Conservation (phyloP, 1,140 invertebrate genomes). For the Lordiphosa collinella region DNA sequence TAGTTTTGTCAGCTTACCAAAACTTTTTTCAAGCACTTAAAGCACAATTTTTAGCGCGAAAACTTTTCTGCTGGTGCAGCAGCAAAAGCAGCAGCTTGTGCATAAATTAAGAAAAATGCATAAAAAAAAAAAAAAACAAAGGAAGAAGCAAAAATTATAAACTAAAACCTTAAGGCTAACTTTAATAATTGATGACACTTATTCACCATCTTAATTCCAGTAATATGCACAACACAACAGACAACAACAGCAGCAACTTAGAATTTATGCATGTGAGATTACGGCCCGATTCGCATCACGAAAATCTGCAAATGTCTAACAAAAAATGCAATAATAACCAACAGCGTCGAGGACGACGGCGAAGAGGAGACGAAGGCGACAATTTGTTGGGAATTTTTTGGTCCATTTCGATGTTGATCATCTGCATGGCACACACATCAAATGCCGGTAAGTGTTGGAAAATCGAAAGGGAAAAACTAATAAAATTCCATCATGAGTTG, state of each 20-base stretch:
- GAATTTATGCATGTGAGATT: slow-evolving; percentile 28
- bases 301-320: slow-evolving; percentile 51
- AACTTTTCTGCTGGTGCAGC: slow-evolving; percentile 36
- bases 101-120: slow-evolving; percentile 63
- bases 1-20: slow-evolving; percentile 15
- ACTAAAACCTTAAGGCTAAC: neutral
- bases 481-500: slow-evolving; percentile 66
- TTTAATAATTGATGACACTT: neutral
- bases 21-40: slow-evolving; percentile 21
- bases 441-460: slow-evolving; percentile 64
- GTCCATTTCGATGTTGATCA: slow-evolving; percentile 47
- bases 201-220: slow-evolving; percentile 27
- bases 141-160: slow-evolving; percentile 5
- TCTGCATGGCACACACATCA: slow-evolving; percentile 65
- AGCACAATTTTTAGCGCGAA: slow-evolving; percentile 26
- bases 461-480: slow-evolving; percentile 33
- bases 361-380: slow-evolving; percentile 7
- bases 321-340: slow-evolving; percentile 64
- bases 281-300: slow-evolving; percentile 23
- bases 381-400: slow-evolving; percentile 28
- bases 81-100: slow-evolving; percentile 27
- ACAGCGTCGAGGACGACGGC: slow-evolving; percentile 49
- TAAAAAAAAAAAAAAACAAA: slow-evolving; percentile 8
- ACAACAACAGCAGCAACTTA: slow-evolving; percentile 18
- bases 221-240: slow-evolving; percentile 50